phyloP scores from a whole-genome alignment of 2,888 invertebrate species.

The Herminia tarsipennalis region DNA sequence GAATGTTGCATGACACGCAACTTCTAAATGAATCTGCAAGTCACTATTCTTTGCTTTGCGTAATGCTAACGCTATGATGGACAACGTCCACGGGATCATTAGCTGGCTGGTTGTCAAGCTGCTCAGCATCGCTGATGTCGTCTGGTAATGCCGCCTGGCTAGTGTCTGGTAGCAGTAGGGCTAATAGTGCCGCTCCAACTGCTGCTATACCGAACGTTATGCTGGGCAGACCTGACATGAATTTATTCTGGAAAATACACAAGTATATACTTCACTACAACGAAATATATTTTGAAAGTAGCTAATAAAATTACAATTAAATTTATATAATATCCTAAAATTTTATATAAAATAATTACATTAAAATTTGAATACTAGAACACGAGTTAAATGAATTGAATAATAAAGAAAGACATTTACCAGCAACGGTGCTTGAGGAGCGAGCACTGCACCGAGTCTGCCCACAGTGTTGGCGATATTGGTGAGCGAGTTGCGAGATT shows the following conservation, averaged over 20 bases:
- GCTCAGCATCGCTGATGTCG: slow-evolving; percentile 64
- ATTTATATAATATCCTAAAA: too few species aligned
- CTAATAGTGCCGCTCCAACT: slow-evolving; percentile 64
- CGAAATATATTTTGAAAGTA: too few species aligned
- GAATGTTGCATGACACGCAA: too few species aligned
- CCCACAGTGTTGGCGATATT: slow-evolving; percentile 88
- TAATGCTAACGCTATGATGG: slow-evolving; percentile 1
- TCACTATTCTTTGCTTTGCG: slow-evolving; percentile 1
- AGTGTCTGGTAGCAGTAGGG: slow-evolving; percentile 72
- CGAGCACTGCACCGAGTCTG: slow-evolving; percentile 87
- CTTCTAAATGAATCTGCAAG: background rate
- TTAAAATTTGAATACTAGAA: too few species aligned
- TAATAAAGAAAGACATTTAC: slow-evolving; percentile 58
- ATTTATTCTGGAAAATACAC: slow-evolving; percentile 57
- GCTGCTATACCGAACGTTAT: slow-evolving; percentile 69
- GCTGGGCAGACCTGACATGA: slow-evolving; percentile 70
- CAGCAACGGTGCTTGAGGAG: slow-evolving; percentile 88
- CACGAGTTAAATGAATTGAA: too few species aligned
- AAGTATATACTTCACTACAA: background rate
- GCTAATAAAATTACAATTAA: too few species aligned
- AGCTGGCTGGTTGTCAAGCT: slow-evolving; percentile 44
- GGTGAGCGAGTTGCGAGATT: slow-evolving; percentile 87
- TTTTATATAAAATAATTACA: too few species aligned
- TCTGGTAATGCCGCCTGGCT: slow-evolving; percentile 67
- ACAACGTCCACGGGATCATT: background rate